Evolutionary conservation across 2,113 vertebrate genomes (phyloP).

Genomic region (Ondatra zibethicus): DNA sequence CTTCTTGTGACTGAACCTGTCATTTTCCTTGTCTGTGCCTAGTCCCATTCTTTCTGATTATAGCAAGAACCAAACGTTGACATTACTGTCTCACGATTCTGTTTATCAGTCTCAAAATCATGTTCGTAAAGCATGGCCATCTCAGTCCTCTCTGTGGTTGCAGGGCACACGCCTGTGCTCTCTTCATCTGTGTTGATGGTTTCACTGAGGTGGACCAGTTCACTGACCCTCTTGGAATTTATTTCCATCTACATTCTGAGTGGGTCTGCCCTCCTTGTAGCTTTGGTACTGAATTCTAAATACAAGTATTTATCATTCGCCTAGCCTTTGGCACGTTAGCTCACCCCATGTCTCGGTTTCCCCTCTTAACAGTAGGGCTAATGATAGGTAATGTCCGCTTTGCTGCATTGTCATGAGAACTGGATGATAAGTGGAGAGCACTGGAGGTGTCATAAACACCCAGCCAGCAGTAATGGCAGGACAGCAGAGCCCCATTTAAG

Average conservation of each 20-base stretch:
- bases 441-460: not conserved
- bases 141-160: not conserved
- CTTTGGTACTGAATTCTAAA: not conserved
- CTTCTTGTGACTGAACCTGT: not conserved
- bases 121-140: not conserved
- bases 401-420: not conserved
- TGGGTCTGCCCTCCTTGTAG: not conserved
- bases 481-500: not conserved
- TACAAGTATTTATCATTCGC: too few relatives aligned
- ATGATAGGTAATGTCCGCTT: not conserved
- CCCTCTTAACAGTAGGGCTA: not conserved
- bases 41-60: not conserved
- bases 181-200: too few relatives aligned
- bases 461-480: not conserved
- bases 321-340: not conserved
- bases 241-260: not conserved
- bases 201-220: not conserved
- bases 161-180: too few relatives aligned
- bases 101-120: not conserved
- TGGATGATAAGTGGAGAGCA: not conserved
- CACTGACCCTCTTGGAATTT: not conserved
- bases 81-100: not conserved
- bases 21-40: not conserved
- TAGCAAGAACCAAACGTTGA: not conserved
- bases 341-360: not conserved